Conservation (phyloP, 2,113 vertebrate genomes). For the Gopherus evgoodei region DNA sequence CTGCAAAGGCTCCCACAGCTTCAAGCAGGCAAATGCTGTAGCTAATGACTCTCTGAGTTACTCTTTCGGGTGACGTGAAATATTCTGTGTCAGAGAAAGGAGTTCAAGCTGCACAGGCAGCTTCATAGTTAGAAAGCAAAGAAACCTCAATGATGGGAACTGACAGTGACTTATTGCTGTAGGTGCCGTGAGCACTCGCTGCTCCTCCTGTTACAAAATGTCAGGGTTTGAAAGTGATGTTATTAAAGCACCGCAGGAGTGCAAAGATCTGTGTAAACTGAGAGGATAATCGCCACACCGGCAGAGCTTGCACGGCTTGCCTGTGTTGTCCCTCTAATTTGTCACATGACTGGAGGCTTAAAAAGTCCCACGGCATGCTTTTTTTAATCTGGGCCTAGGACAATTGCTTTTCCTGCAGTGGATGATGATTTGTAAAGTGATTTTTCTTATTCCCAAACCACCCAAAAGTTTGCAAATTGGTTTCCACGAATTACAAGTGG, state of each 20-base stretch:
- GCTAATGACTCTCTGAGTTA: background rate
- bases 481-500: slow-evolving; percentile 77
- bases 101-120: background rate
- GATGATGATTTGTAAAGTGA: slow-evolving; percentile 76
- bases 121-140: slow-evolving; percentile 35
- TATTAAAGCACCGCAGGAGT: slow-evolving; percentile 67
- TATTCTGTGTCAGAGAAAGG: background rate
- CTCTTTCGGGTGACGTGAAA: background rate
- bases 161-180: slow-evolving; percentile 61
- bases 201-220: slow-evolving; percentile 58
- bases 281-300: slow-evolving; percentile 72
- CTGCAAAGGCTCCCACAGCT: background rate
- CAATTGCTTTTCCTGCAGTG: slow-evolving; percentile 62
- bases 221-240: slow-evolving; percentile 65
- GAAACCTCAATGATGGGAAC: slow-evolving; percentile 46
- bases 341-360: slow-evolving; percentile 58
- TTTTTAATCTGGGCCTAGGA: slow-evolving; percentile 46
- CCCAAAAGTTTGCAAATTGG: slow-evolving; percentile 72
- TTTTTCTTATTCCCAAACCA: slow-evolving; percentile 77
- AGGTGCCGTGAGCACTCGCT: background rate
- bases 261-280: slow-evolving; percentile 70
- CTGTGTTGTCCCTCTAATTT: slow-evolving; percentile 61
- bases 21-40: background rate
- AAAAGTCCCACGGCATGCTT: slow-evolving; percentile 6
- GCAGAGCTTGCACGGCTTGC: slow-evolving; percentile 12